Conservation (phyloP, 2,797 vertebrate species). For the Avahi laniger region DNA sequence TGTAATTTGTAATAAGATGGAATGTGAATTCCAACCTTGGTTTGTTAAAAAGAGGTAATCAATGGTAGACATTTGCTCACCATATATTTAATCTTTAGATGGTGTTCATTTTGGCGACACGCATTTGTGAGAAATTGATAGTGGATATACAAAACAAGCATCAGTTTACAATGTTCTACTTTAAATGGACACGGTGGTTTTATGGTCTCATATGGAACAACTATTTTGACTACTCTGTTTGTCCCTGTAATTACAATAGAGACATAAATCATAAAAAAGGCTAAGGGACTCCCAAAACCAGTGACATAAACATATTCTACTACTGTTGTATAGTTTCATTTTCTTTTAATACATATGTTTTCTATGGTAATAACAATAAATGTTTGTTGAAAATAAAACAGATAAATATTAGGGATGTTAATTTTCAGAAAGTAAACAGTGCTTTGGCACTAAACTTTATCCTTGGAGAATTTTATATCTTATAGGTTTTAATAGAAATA, state of each 20-base stretch:
- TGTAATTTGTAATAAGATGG: not conserved
- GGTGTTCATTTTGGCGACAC: not conserved
- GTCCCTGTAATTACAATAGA: not conserved
- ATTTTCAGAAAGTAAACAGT: conserved; percentile 83
- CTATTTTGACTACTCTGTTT: not conserved
- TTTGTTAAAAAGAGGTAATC: not conserved
- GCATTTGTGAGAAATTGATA: not conserved
- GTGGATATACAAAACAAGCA: not conserved
- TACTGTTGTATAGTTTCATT: not conserved
- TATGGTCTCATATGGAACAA: not conserved
- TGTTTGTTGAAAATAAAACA: conserved; percentile 73
- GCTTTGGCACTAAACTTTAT: conserved; percentile 84
- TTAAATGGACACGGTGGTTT: not conserved
- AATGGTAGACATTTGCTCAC: not conserved
- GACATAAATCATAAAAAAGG: not conserved
- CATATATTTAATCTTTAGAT: not conserved
- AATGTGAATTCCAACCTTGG: not conserved
- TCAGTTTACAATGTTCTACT: not conserved
- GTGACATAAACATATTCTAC: not conserved
- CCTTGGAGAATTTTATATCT: conserved; percentile 84
- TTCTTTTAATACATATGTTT: conserved; percentile 20
- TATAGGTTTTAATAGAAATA: conserved; percentile 85
- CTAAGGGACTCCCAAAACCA: not conserved
- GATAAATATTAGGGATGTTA: conserved; percentile 75
- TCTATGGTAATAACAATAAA: conserved; percentile 36